Percentiles rank a stretch among this genome's conserved stretches.
Conservation (phyloP, 2,797 vertebrate genomes). For the Galago senegalensis region DNA sequence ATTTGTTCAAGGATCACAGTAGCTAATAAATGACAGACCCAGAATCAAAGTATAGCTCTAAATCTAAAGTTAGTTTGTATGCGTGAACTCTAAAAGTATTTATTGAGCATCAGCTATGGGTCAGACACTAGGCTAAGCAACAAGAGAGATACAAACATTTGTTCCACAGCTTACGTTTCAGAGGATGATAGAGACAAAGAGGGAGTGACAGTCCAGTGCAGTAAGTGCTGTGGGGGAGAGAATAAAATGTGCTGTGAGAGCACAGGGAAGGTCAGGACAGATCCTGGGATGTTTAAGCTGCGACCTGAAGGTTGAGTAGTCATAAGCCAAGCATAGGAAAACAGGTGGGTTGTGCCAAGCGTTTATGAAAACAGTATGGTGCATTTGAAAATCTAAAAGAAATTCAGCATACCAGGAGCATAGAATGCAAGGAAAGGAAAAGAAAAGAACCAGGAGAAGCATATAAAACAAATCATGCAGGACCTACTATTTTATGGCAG, state of each 20-base stretch:
- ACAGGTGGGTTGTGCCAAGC: neutral
- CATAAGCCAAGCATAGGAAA: neutral
- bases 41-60: constrained; percentile 15
- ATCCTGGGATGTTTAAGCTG: neutral
- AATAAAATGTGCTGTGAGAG: neutral
- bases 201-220: neutral
- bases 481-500: constrained; percentile 7
- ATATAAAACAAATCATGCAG: neutral
- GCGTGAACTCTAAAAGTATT: neutral
- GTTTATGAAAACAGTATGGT: constrained; percentile 27
- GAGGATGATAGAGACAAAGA: neutral
- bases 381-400: constrained; percentile 54
- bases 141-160: neutral
- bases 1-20: constrained; percentile 33
- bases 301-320: neutral
- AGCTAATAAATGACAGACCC: constrained; percentile 8
- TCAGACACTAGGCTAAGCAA: neutral
- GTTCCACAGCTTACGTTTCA: neutral
- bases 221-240: neutral
- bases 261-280: neutral
- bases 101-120: neutral
- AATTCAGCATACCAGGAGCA: constrained; percentile 1
- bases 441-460: constrained; percentile 26
- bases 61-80: constrained; percentile 16
- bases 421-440: neutral